phyloP scores from a whole-genome alignment of 2,797 vertebrate species.

The Sebastes oblongus region DNA sequence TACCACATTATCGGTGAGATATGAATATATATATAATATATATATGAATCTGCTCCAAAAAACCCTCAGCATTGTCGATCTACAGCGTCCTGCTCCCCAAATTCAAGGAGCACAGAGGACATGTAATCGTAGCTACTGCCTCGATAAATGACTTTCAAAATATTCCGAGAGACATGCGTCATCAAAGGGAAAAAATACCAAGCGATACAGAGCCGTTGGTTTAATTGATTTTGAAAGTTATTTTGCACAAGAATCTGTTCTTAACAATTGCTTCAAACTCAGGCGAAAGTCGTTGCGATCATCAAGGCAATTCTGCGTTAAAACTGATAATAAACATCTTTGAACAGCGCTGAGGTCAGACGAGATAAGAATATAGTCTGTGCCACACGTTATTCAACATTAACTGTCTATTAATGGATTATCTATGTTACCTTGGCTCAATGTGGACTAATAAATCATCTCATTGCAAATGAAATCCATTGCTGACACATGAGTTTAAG shows the following conservation, averaged over 20 bases:
- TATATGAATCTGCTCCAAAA: not conserved
- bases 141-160: not conserved
- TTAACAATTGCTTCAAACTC: not conserved
- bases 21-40: not conserved
- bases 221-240: not conserved
- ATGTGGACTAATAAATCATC: too few species aligned
- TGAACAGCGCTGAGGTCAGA: not conserved
- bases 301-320: not conserved
- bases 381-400: not conserved
- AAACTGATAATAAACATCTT: not conserved
- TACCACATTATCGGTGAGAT: not conserved
- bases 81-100: not conserved
- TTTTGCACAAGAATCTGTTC: not conserved
- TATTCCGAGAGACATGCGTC: not conserved
- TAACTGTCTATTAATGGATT: not conserved
- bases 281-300: not conserved
- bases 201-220: not conserved
- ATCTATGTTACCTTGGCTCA: not conserved
- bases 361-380: not conserved
- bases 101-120: not conserved
- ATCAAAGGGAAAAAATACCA: not conserved
- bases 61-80: not conserved
- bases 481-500: not conserved
- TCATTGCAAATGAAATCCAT: not conserved
- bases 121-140: not conserved